Evolutionary conservation across 1,140 invertebrate species (phyloP).

Genomic region (Ostrea edulis): DNA sequence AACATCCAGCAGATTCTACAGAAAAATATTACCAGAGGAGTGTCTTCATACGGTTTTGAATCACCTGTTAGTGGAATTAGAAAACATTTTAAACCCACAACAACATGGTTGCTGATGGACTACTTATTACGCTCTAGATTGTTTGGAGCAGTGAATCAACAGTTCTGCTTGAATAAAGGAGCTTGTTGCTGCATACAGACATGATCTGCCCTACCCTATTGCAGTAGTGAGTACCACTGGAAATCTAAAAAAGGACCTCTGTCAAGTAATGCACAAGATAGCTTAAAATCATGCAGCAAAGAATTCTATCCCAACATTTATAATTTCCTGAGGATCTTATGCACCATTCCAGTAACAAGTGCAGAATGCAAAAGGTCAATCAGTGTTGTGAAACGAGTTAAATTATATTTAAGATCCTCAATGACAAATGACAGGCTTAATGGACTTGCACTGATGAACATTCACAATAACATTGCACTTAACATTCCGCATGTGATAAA

Average conservation of each 20-base stretch:
- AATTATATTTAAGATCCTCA: not conserved
- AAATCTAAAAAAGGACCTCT: slow-evolving; percentile 16
- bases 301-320: not conserved
- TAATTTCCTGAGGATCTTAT: slow-evolving; percentile 13
- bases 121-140: not conserved
- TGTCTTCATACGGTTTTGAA: slow-evolving; percentile 28
- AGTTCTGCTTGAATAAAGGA: not conserved
- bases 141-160: not conserved
- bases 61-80: not conserved
- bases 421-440: slow-evolving; percentile 9
- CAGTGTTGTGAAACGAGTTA: not conserved
- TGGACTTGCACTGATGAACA: slow-evolving; percentile 18
- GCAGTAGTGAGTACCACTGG: slow-evolving; percentile 15
- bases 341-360: slow-evolving; percentile 2
- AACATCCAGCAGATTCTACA: slow-evolving; percentile 24
- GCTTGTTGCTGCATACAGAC: slow-evolving; percentile 29
- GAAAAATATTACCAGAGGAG: slow-evolving; percentile 1
- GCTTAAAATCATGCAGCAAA: slow-evolving; percentile 30
- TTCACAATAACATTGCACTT: not conserved
- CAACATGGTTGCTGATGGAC: not conserved
- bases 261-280: not conserved
- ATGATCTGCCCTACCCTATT: not conserved
- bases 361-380: not conserved
- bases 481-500: not conserved
- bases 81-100: not conserved